Conservation (phyloP, 2,888 invertebrate species). For the Ochlodes sylvanus region DNA sequence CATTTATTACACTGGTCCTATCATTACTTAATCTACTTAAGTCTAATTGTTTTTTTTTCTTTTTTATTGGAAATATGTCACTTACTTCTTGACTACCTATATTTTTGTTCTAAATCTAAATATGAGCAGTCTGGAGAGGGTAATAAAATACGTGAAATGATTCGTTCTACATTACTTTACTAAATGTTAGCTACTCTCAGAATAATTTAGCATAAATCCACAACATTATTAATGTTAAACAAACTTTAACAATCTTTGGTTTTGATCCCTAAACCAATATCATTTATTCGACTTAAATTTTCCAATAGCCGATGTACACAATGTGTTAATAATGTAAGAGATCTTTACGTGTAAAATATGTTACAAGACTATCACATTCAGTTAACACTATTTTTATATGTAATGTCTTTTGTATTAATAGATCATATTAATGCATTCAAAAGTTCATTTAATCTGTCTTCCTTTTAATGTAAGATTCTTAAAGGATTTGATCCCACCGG, state of each 20-base stretch:
- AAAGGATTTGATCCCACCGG: conserved; percentile 86
- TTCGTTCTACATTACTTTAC: conserved; percentile 69
- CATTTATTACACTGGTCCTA: conserved; percentile 74
- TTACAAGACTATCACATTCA: conserved; percentile 84
- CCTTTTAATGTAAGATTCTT: conserved; percentile 82
- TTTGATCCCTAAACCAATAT: conserved; percentile 93
- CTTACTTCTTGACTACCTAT: conserved; percentile 77
- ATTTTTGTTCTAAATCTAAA: conserved; percentile 75
- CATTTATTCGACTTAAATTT: conserved; percentile 72
- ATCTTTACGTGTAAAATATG: conserved; percentile 80
- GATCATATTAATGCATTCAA: conserved; percentile 75
- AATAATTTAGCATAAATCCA: conserved; percentile 83
- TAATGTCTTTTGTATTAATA: conserved; percentile 81
- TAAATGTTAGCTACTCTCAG: conserved; percentile 78
- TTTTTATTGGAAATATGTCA: conserved; percentile 75
- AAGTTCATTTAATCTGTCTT: conserved; percentile 71
- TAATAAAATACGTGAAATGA: conserved; percentile 74
- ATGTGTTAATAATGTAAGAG: conserved; percentile 72
- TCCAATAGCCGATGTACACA: conserved; percentile 72
- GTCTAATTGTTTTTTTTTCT: conserved; percentile 65
- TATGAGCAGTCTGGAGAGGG: conserved; percentile 84
- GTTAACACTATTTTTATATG: conserved; percentile 80
- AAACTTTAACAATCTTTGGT: conserved; percentile 92
- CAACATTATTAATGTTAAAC: conserved; percentile 83
- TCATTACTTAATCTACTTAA: conserved; percentile 71